Evolutionary conservation across 1,140 invertebrate species (phyloP).

Genomic region (Steinernema khuongi): DNA sequence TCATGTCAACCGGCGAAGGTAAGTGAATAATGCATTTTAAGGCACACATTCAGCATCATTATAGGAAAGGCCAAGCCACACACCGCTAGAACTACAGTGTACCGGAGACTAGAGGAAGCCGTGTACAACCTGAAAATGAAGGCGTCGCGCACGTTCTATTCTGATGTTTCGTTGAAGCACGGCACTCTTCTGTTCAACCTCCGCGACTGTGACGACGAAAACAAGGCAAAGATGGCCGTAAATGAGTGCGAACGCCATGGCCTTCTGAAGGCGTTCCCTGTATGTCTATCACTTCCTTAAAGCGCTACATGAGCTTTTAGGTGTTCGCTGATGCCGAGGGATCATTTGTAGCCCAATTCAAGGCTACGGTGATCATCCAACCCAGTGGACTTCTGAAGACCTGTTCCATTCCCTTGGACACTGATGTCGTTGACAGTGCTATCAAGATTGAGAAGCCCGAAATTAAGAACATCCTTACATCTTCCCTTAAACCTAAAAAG

Average conservation of each 20-base stretch:
- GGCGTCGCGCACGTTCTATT: conserved; percentile 87
- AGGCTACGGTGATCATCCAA: conserved; percentile 92
- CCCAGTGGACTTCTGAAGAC: conserved; percentile 90
- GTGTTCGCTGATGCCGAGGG: neutral
- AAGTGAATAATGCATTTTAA: conserved; percentile 53
- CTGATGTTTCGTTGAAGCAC: conserved; percentile 64
- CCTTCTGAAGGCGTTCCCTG: conserved; percentile 92
- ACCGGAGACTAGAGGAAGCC: conserved; percentile 90
- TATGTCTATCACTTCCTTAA: conserved; percentile 51
- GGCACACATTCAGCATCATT: neutral
- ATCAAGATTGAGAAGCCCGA: conserved; percentile 76
- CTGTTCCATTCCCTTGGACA: conserved; percentile 83
- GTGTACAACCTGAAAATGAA: conserved; percentile 94
- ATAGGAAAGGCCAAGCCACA: conserved; percentile 72
- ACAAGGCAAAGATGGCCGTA: conserved; percentile 91
- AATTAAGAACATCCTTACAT: conserved; percentile 61
- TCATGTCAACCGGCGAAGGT: conserved; percentile 88
- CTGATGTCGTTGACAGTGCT: conserved; percentile 73
- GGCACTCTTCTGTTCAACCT: conserved; percentile 76
- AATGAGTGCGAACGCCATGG: conserved; percentile 96
- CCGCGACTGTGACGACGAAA: conserved; percentile 85
- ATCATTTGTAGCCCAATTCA: conserved; percentile 82
- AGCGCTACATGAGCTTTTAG: conserved; percentile 14
- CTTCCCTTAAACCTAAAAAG: conserved; percentile 48
- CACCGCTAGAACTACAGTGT: conserved; percentile 89